These are phyloP conservation scores for Pelobates fuscus DNA, from an alignment of 2,113 vertebrate species.

Conservation along the genomic window DNA sequence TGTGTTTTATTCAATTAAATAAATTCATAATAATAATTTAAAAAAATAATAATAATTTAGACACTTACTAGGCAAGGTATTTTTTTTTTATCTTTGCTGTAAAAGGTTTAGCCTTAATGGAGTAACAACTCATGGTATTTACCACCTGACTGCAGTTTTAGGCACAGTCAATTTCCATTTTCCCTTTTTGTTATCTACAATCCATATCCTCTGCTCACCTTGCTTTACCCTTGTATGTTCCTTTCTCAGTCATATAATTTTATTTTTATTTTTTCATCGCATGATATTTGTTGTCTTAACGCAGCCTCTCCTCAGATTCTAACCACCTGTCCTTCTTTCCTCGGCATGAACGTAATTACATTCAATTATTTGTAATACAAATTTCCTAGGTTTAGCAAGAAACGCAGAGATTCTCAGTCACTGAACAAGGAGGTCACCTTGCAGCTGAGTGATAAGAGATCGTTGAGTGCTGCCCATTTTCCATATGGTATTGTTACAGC, in stretches of 20 bases:
- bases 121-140: too few species aligned
- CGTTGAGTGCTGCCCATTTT: not conserved
- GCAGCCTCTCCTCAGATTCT: not conserved
- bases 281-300: not conserved
- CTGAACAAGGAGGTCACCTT: conserved; percentile 23
- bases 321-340: not conserved
- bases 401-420: not conserved
- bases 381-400: not conserved
- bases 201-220: not conserved
- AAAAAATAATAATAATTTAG: too few species aligned
- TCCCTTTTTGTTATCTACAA: not conserved
- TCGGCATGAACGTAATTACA: conserved; percentile 7
- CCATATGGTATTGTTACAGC: conserved; percentile 7
- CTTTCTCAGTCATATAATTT: not conserved
- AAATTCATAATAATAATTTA: too few species aligned
- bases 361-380: not conserved
- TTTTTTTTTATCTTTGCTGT: too few species aligned
- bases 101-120: too few species aligned
- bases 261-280: not conserved
- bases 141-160: too few species aligned
- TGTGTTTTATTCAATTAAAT: too few species aligned
- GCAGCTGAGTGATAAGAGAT: not conserved
- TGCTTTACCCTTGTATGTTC: not conserved
- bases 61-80: too few species aligned
- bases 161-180: not conserved